Evolutionary conservation across 2,888 invertebrate genomes (phyloP).

Genomic region (Andricus quercusramuli): DNA sequence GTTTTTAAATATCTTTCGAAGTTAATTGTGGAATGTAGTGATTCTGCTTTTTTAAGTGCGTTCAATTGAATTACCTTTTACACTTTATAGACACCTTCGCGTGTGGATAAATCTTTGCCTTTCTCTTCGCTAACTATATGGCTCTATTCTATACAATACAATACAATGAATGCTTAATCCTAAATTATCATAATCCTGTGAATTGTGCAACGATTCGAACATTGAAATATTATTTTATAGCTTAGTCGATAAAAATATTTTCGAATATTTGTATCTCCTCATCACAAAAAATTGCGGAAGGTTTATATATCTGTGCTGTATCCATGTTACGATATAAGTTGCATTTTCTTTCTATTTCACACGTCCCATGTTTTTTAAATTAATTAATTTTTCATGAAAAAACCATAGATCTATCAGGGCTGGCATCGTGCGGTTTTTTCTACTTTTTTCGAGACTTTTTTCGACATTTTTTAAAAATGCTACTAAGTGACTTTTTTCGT

Average conservation of each 20-base stretch:
- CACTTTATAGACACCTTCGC: slow-evolving; percentile 1
- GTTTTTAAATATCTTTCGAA: not conserved
- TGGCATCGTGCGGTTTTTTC: too few species aligned
- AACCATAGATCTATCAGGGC: too few species aligned
- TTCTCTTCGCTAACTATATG: slow-evolving; percentile 34
- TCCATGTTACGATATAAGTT: too few species aligned
- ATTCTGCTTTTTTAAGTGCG: not conserved
- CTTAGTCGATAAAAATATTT: not conserved
- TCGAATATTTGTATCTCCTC: not conserved
- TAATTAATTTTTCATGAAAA: too few species aligned
- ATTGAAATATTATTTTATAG: not conserved
- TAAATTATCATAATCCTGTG: slow-evolving; percentile 9
- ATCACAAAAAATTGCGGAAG: not conserved
- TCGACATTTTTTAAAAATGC: too few species aligned
- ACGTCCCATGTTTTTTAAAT: too few species aligned
- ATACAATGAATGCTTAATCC: not conserved
- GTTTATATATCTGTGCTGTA: not conserved
- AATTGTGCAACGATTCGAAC: not conserved
- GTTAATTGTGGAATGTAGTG: not conserved
- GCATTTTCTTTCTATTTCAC: too few species aligned
- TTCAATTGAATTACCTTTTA: slow-evolving; percentile 24
- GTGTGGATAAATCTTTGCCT: slow-evolving; percentile 21
- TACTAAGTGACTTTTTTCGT: too few species aligned
- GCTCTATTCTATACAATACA: slow-evolving; percentile 16
- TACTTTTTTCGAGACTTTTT: too few species aligned